Evolutionary conservation across 2,888 invertebrate genomes (phyloP).

Genomic region (Muschampia plurimacula): DNA sequence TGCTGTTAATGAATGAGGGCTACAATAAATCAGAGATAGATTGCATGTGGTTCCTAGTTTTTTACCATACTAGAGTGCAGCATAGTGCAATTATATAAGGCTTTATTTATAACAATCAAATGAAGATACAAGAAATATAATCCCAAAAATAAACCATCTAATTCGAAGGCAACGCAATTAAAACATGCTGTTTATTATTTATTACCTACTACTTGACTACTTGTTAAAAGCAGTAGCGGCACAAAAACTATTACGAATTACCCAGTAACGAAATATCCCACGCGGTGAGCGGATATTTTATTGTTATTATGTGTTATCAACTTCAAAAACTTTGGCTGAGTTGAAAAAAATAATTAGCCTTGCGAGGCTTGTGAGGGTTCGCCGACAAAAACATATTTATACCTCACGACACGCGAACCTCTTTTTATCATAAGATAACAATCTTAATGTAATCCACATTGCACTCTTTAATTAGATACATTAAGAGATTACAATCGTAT

Average conservation of each 20-base stretch:
- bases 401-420: slow-evolving; percentile 32
- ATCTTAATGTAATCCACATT: slow-evolving; percentile 34
- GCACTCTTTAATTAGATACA: slow-evolving; percentile 27
- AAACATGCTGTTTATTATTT: slow-evolving; percentile 16
- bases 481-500: slow-evolving; percentile 19
- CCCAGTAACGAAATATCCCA: slow-evolving; percentile 53
- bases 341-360: slow-evolving; percentile 72
- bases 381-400: slow-evolving; percentile 50
- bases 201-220: not conserved
- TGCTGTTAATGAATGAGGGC: no score
- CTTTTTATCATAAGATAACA: slow-evolving; percentile 6
- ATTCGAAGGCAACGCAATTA: not conserved
- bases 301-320: slow-evolving; percentile 76
- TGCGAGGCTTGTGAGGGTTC: slow-evolving; percentile 46
- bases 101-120: not conserved
- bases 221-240: slow-evolving; percentile 13
- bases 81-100: no score
- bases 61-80: no score
- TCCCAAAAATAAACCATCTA: not conserved
- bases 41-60: no score
- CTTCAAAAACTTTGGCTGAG: slow-evolving; percentile 59
- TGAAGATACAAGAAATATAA: not conserved
- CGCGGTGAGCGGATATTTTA: slow-evolving; percentile 55
- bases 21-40: no score
- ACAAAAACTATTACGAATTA: slow-evolving; percentile 35